phyloP scores from a whole-genome alignment of 2,888 invertebrate genomes.

The Cetonia aurata region DNA sequence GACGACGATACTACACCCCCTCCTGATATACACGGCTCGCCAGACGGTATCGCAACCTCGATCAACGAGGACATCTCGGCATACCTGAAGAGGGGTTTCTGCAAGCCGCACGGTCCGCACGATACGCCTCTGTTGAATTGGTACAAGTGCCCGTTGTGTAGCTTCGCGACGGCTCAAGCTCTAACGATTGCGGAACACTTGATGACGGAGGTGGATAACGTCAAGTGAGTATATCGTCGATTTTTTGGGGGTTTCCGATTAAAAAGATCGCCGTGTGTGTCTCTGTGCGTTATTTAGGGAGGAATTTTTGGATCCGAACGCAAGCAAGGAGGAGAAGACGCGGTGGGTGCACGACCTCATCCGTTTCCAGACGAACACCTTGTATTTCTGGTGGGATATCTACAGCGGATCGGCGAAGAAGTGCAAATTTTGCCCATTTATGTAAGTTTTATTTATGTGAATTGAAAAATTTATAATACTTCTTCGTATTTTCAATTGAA shows the following conservation, averaged over 20 bases:
- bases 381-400: slow-evolving; percentile 13
- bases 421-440: slow-evolving; percentile 11
- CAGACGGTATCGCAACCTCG: no score
- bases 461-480: neutral
- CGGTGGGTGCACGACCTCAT: slow-evolving; percentile 57
- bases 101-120: neutral
- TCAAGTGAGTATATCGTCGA: no score
- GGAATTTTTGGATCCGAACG: slow-evolving; percentile 55
- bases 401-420: no score
- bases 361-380: slow-evolving; percentile 51
- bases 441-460: slow-evolving; percentile 8
- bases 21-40: no score
- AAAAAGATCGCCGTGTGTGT: no score
- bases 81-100: neutral
- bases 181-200: no score
- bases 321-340: slow-evolving; percentile 57
- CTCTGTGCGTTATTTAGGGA: neutral
- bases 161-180: neutral
- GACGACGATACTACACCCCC: no score
- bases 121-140: neutral
- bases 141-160: slow-evolving; percentile 4
- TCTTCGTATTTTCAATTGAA: no score
- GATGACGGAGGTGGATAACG: no score
- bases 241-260: neutral
- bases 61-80: neutral